A percentile compares a stretch with the other conserved stretches of the same genome.
Evolutionary conservation across 1,140 invertebrate species (phyloP).

Genomic region (Atta cephalotes): DNA sequence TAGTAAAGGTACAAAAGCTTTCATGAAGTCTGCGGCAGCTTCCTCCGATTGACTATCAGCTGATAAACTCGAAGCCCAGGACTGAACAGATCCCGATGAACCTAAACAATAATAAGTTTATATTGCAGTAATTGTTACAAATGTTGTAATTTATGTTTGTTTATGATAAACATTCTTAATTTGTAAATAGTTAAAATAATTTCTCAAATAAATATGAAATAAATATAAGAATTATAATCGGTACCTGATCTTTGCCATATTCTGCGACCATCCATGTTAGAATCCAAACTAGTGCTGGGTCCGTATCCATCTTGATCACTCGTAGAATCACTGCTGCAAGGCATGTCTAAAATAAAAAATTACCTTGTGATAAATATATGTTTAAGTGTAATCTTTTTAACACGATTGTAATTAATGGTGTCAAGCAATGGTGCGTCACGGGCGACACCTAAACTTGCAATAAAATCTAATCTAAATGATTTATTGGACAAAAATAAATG

Average conservation of each 20-base stretch:
- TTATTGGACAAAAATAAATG: constrained; percentile 24
- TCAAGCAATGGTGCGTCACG: constrained; percentile 47
- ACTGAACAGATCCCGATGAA: constrained; percentile 90
- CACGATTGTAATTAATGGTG: constrained; percentile 44
- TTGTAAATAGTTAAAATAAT: background rate
- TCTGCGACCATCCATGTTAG: constrained; percentile 87
- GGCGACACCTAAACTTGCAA: constrained; percentile 51
- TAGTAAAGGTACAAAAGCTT: constrained; percentile 90
- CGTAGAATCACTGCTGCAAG: constrained; percentile 86
- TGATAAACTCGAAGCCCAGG: constrained; percentile 91
- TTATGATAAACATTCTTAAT: background rate
- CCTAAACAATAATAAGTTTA: constrained; percentile 81
- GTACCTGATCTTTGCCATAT: constrained; percentile 87
- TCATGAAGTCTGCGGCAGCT: constrained; percentile 91
- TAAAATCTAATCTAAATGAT: constrained; percentile 65
- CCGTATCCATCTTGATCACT: constrained; percentile 88
- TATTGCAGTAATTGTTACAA: background rate
- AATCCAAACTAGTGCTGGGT: constrained; percentile 88
- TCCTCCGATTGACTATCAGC: constrained; percentile 91
- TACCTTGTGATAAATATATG: background rate
- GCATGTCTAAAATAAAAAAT: constrained; percentile 81
- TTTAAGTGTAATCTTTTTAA: background rate
- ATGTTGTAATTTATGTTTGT: background rate
- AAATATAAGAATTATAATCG: background rate
- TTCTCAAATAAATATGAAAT: background rate